phyloP scores from a whole-genome alignment of 2,797 vertebrate genomes.

The Amniataba percoides region DNA sequence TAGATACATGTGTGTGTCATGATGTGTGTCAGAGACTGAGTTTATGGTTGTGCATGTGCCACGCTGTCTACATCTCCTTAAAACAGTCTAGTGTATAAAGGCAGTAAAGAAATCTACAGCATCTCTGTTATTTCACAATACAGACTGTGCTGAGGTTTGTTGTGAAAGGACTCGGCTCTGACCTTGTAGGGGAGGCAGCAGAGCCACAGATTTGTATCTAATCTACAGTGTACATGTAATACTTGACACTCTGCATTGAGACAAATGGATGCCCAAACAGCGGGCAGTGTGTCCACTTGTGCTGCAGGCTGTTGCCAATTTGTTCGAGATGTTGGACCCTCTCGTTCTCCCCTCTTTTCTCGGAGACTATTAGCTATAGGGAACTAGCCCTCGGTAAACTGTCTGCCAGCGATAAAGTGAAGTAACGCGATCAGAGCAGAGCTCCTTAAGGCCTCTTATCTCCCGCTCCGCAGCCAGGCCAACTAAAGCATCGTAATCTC shows the following conservation, averaged over 20 bases:
- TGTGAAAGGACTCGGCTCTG: slow-evolving; percentile 37
- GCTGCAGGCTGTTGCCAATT: slow-evolving; percentile 41
- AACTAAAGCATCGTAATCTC: slow-evolving; percentile 74
- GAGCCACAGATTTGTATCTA: slow-evolving; percentile 33
- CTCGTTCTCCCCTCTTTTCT: slow-evolving; percentile 20
- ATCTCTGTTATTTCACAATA: not conserved
- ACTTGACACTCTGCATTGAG: slow-evolving; percentile 51
- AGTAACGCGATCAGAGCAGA: slow-evolving; percentile 75
- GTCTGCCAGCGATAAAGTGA: slow-evolving; percentile 79
- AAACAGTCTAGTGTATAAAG: not conserved
- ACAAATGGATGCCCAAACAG: slow-evolving; percentile 54
- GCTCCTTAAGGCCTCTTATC: slow-evolving; percentile 81
- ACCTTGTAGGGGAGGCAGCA: slow-evolving; percentile 49
- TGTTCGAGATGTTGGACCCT: slow-evolving; percentile 34
- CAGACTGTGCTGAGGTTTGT: slow-evolving; percentile 25
- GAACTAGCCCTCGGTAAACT: slow-evolving; percentile 59
- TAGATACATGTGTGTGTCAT: slow-evolving; percentile 85
- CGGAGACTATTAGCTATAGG: slow-evolving; percentile 63
- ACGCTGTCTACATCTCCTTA: not conserved
- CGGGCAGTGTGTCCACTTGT: slow-evolving; percentile 15
- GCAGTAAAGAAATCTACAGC: not conserved
- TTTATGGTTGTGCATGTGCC: slow-evolving; percentile 37
- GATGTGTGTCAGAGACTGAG: slow-evolving; percentile 33
- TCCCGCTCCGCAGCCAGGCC: slow-evolving; percentile 67
- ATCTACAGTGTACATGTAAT: slow-evolving; percentile 30